Conservation (phyloP, 2,797 vertebrate species). For the Leptatherina wallacei region DNA sequence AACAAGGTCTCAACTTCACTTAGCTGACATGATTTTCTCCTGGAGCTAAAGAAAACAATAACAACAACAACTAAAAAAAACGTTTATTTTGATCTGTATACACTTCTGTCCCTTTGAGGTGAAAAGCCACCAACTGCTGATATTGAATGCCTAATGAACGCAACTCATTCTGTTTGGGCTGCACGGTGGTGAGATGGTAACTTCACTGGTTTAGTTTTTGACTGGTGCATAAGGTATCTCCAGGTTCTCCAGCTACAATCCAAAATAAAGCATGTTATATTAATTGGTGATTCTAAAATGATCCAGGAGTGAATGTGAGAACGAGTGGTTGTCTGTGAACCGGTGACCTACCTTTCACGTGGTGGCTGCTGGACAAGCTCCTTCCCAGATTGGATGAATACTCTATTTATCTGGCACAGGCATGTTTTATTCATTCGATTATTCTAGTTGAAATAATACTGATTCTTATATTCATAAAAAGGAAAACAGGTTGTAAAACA, state of each 20-base stretch:
- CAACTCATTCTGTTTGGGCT: not conserved
- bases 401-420: not conserved
- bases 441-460: not conserved
- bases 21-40: not conserved
- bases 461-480: not conserved
- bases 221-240: not conserved
- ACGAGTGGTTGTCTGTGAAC: not conserved
- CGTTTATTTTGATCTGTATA: not conserved
- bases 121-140: not conserved
- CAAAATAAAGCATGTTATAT: not conserved
- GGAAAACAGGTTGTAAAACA: not conserved
- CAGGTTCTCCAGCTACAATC: not conserved
- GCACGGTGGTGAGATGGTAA: not conserved
- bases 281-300: not conserved
- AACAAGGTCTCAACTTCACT: not conserved
- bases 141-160: too few relatives aligned
- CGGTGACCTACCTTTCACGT: too few relatives aligned
- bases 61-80: not conserved
- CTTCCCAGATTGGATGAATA: too few relatives aligned
- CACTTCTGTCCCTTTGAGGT: not conserved
- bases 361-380: too few relatives aligned
- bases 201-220: not conserved
- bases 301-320: not conserved
- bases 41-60: not conserved
- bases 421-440: not conserved